Base-by-base conservation (phyloP, 1,140 invertebrate species). In the Apis florea region DNA sequence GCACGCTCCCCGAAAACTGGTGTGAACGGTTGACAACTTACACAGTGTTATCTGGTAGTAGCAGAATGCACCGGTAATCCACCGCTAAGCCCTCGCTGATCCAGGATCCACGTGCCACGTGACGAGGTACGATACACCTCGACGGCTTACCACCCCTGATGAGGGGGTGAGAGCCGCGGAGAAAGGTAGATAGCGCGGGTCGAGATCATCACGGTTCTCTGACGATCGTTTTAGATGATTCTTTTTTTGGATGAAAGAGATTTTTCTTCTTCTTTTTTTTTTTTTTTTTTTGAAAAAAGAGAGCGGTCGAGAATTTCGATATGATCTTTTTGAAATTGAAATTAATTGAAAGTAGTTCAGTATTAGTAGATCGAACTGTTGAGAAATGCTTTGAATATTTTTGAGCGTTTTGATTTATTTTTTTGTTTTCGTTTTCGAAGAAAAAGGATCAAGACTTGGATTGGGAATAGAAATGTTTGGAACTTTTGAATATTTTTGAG, bases 11-110 rank as follows among this genome's bases (percentile, higher is more conserved):
- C 82, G 54, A 82, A 88, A 84, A 86, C 79, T 79, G 77, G 77
- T 80, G 90, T 90, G 88, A 91, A 92, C 87, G 84, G 71, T 90
- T 89, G 92, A 93, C 92, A 93, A 93, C 89, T 93, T 93, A 92
- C 91, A 92, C 84, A 87, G 89, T 91, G 91, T 93, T 93, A 93
- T 93, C 93, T 93, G 83, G 88, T 92, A 89, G 89, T 87, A 91
- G 88, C 92, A 93, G 92, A 91, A 92, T 93, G 89, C 84, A 90
- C 90, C 88, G 81, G 88, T 91, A 92, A 93, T 93, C 92, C 92
- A 86, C 72, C 88, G 83, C 89, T 93, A 93, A 93, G 93, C 90
- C 86, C 51, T 83, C 80, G 85, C 83, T 91, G 88, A 91, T 88
- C 88, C 88, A 81, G 88, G 90, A 91, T 92, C 88, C 86, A 84